These are phyloP conservation scores for Chrysochloris asiatica DNA, from an alignment of 2,113 vertebrate genomes.

Conservation along the genomic window DNA sequence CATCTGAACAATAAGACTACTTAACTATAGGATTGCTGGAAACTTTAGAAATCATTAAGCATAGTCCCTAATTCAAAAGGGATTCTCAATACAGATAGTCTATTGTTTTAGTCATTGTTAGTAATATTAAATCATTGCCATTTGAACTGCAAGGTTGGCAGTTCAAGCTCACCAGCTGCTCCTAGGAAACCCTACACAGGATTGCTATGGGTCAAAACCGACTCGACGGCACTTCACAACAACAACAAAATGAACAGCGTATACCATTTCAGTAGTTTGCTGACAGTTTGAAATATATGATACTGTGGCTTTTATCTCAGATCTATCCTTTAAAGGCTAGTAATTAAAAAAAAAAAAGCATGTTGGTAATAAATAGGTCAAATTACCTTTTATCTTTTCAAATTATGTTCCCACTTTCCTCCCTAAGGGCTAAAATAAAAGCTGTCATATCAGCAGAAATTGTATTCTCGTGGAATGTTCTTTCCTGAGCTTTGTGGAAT, in stretches of 20 bases:
- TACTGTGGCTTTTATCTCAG: not conserved
- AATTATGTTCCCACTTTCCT: not conserved
- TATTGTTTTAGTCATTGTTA: constrained; percentile 38
- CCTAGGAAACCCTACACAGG: too few relatives aligned
- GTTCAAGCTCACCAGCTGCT: too few relatives aligned
- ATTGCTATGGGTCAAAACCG: too few relatives aligned
- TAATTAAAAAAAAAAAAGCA: constrained; percentile 36
- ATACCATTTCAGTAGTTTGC: not conserved
- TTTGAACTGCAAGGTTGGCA: too few relatives aligned
- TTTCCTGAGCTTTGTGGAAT: not conserved
- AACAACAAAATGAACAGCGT: not conserved
- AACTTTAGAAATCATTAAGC: constrained; percentile 8
- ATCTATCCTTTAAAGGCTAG: not conserved
- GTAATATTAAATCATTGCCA: constrained; percentile 19
- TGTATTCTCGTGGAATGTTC: constrained; percentile 29
- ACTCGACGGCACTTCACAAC: too few relatives aligned
- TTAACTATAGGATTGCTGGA: not conserved
- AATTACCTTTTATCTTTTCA: constrained; percentile 35
- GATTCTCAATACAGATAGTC: not conserved
- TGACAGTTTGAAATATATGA: not conserved
- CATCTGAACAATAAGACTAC: not conserved
- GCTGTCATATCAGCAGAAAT: constrained; percentile 6
- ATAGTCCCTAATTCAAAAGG: not conserved
- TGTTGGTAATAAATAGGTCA: constrained; percentile 49
- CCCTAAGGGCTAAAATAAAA: constrained; percentile 44